Evolutionary conservation across 2,888 invertebrate species (phyloP).

Genomic region (Meloe dianella): DNA sequence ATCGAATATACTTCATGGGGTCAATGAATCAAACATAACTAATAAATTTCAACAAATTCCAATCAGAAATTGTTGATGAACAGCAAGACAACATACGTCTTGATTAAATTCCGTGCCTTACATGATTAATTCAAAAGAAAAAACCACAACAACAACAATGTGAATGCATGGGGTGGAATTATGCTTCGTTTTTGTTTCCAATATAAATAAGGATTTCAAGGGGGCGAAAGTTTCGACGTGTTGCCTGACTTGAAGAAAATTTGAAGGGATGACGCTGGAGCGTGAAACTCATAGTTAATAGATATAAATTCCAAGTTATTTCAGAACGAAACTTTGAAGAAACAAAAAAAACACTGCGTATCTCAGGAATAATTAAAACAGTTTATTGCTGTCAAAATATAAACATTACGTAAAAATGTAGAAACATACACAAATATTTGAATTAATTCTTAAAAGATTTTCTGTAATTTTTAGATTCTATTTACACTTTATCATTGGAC

Average conservation of each 20-base stretch:
- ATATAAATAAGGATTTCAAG: background rate
- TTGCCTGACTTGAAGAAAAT: no score
- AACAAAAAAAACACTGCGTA: background rate
- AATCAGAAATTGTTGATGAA: background rate
- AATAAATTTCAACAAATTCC: background rate
- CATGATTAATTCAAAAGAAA: background rate
- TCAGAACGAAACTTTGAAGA: background rate
- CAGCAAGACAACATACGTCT: background rate
- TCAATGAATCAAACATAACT: background rate
- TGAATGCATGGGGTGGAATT: no score
- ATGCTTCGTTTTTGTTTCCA: background rate
- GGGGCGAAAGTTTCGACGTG: no score
- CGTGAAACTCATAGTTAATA: background rate
- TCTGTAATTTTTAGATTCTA: background rate
- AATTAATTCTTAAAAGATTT: background rate
- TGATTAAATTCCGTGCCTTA: slow-evolving; percentile 1
- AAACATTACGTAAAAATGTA: background rate
- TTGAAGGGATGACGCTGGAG: background rate
- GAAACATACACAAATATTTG: background rate
- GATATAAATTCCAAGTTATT: background rate
- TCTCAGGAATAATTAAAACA: background rate
- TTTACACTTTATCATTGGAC: background rate
- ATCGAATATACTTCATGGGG: background rate
- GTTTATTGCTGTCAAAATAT: slow-evolving; percentile 1
- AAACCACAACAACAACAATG: no score